Evolutionary conservation across 2,888 invertebrate genomes (phyloP).

Genomic region (Cantharis rustica): DNA sequence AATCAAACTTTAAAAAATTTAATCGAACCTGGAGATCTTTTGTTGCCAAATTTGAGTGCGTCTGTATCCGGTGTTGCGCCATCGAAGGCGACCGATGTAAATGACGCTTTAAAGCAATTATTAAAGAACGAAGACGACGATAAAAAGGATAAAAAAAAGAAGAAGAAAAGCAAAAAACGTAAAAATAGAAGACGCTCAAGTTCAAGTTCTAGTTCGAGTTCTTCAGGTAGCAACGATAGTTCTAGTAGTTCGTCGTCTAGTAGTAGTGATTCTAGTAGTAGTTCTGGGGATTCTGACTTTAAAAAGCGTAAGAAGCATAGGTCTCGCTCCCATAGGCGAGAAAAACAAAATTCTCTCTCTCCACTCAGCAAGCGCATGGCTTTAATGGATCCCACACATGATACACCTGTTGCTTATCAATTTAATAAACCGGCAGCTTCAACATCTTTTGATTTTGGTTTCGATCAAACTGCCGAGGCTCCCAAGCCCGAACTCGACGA

Average conservation of each 20-base stretch:
- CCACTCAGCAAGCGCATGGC: constrained; percentile 85
- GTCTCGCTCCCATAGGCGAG: constrained; percentile 60
- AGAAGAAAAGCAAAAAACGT: constrained; percentile 67
- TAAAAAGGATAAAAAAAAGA: constrained; percentile 67
- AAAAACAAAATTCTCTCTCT: constrained; percentile 74
- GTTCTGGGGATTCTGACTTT: constrained; percentile 66
- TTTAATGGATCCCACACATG: constrained; percentile 65
- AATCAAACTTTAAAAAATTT: constrained; percentile 61
- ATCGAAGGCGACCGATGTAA: constrained; percentile 60
- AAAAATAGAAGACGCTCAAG: constrained; percentile 67
- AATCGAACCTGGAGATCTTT: constrained; percentile 66
- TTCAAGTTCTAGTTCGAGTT: constrained; percentile 56
- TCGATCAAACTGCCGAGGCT: constrained; percentile 55
- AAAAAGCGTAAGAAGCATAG: constrained; percentile 63
- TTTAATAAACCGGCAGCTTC: constrained; percentile 72
- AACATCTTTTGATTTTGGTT: constrained; percentile 56
- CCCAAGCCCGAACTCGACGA: constrained; percentile 61
- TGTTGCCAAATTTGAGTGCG: constrained; percentile 64
- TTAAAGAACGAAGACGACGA: constrained; percentile 61
- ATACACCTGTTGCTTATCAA: constrained; percentile 63
- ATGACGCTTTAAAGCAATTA: constrained; percentile 68
- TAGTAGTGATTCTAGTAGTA: constrained; percentile 68
- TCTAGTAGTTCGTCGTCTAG: constrained; percentile 62
- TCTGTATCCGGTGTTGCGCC: constrained; percentile 49
- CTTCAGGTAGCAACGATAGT: constrained; percentile 60